These are phyloP conservation scores for Smutsia temminckii DNA, from an alignment of 2,797 vertebrate species.

Conservation along the genomic window DNA sequence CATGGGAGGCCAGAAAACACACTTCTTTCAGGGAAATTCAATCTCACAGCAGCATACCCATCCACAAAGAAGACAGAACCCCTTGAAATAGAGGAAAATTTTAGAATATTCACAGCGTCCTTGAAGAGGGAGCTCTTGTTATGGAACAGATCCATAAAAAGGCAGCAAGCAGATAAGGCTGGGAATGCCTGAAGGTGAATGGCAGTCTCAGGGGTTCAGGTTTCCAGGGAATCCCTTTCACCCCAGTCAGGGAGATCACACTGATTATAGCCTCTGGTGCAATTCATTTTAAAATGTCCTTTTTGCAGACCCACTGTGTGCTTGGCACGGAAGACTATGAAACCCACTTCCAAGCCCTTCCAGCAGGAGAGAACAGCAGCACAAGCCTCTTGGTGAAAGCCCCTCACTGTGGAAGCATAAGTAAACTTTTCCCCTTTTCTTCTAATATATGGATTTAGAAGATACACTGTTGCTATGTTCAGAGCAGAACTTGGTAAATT, in stretches of 20 bases:
- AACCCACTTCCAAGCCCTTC: background rate
- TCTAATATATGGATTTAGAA: background rate
- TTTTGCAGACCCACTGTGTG: background rate
- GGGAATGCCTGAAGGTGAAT: background rate
- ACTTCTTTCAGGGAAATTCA: slow-evolving; percentile 37
- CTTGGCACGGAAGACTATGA: background rate
- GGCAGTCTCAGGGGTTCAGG: too few species aligned
- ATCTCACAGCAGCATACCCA: slow-evolving; percentile 23
- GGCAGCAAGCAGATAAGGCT: background rate
- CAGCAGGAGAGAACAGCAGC: background rate
- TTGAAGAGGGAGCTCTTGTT: background rate
- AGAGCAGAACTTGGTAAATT: background rate
- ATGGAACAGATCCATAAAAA: background rate
- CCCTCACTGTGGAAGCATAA: background rate
- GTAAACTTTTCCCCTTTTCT: background rate
- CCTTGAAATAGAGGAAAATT: background rate
- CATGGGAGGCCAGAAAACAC: background rate
- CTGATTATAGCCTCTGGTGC: background rate
- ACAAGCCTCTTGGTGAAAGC: background rate
- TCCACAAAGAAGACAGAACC: background rate
- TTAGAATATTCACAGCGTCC: background rate
- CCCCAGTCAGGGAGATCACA: background rate
- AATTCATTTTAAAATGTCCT: background rate
- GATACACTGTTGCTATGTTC: background rate
- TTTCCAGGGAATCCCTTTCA: background rate